Percentiles rank a stretch among this genome's conserved stretches.
These are phyloP conservation scores for Pterostichus madidus DNA, from an alignment of 2,888 invertebrate genomes.

Conservation along the genomic window DNA sequence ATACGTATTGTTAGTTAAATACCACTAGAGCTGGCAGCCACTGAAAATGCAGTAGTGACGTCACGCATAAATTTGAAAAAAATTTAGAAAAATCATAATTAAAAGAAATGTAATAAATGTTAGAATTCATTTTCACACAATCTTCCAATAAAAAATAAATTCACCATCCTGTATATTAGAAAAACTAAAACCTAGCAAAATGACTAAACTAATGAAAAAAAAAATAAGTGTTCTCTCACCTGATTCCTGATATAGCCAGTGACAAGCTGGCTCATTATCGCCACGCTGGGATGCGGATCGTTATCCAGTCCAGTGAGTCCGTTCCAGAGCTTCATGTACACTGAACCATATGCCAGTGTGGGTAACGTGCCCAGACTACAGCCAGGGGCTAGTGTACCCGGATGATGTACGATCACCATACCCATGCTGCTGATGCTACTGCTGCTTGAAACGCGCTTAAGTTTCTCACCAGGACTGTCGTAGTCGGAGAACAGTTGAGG, in stretches of 20 bases:
- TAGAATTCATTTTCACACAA: no score
- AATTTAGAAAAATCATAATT: no score
- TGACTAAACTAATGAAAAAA: background rate
- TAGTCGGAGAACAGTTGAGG: slow-evolving; percentile 47
- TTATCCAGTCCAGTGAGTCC: slow-evolving; percentile 87
- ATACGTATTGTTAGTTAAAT: no score
- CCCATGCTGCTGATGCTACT: slow-evolving; percentile 84
- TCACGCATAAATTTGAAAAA: no score
- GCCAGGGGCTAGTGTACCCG: slow-evolving; percentile 70
- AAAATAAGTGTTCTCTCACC: slow-evolving; percentile 76
- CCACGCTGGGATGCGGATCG: slow-evolving; percentile 94
- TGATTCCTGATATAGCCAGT: slow-evolving; percentile 88
- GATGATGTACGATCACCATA: slow-evolving; percentile 67
- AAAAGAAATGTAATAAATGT: no score
- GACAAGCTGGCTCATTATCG: slow-evolving; percentile 87
- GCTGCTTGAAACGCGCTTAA: slow-evolving; percentile 85
- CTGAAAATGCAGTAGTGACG: no score
- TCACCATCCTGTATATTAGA: no score
- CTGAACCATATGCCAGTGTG: slow-evolving; percentile 83
- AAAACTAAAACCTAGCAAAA: no score
- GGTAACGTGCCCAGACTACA: slow-evolving; percentile 77
- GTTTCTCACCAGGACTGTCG: slow-evolving; percentile 74
- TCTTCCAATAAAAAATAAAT: no score
- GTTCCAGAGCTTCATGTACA: slow-evolving; percentile 94
- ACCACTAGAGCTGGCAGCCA: no score